These are phyloP conservation scores for Sarcoramphus papa DNA, from an alignment of 2,797 vertebrate genomes.

Conservation along the genomic window DNA sequence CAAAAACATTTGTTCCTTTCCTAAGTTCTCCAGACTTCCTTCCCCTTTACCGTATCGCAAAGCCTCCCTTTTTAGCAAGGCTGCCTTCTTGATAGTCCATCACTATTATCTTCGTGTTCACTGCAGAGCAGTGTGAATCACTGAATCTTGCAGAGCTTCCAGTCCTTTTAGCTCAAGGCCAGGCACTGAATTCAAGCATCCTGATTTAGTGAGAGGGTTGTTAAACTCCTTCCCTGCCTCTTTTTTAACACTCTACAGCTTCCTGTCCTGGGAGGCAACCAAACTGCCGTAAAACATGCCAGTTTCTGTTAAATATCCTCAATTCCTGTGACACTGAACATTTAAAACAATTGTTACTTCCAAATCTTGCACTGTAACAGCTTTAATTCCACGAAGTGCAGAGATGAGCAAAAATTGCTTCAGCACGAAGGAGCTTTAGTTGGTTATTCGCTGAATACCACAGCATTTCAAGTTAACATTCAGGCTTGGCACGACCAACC, in stretches of 20 bases:
- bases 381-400: background rate
- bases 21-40: constrained; percentile 39
- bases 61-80: constrained; percentile 7
- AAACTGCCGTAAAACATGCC: background rate
- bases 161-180: constrained; percentile 42
- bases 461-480: background rate
- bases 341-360: background rate
- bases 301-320: background rate
- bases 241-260: constrained; percentile 1
- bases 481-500: background rate
- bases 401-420: constrained; percentile 2
- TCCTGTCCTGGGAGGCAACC: constrained; percentile 47
- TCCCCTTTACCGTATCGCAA: constrained; percentile 10
- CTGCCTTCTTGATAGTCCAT: constrained; percentile 26
- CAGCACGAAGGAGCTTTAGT: background rate
- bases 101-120: background rate
- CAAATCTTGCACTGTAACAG: background rate
- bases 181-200: background rate
- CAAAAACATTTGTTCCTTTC: constrained; percentile 48
- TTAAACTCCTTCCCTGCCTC: background rate
- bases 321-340: background rate
- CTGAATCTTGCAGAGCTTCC: constrained; percentile 18
- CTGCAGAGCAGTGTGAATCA: background rate
- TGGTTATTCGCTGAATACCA: background rate
- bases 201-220: constrained; percentile 12